Evolutionary conservation across 2,113 vertebrate genomes (phyloP).

Genomic region (Noctilio leporinus): DNA sequence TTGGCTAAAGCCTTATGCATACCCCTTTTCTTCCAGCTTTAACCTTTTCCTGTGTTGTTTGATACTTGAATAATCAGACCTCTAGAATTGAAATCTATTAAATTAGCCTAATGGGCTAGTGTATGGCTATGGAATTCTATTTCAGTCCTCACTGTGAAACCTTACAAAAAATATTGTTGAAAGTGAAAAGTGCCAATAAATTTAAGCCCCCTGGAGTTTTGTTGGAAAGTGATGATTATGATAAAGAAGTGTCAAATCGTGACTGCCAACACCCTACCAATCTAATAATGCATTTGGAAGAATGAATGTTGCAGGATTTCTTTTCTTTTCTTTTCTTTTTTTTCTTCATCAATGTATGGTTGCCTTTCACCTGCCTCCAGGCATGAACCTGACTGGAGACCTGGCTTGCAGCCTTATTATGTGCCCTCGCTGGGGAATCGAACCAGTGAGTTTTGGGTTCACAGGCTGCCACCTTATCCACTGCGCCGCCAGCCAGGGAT

Average conservation of each 20-base stretch:
- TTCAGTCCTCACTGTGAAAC: background rate
- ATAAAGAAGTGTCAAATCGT: background rate
- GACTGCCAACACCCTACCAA: background rate
- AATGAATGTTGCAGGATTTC: background rate
- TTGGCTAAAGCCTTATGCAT: background rate
- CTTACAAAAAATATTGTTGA: background rate
- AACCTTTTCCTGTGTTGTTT: background rate
- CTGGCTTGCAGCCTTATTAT: no score
- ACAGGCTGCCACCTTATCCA: no score
- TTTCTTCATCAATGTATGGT: no score
- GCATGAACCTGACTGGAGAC: no score
- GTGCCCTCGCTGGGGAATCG: no score
- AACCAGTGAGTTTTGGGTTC: no score
- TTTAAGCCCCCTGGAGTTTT: background rate
- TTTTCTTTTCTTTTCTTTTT: no score
- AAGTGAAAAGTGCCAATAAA: background rate
- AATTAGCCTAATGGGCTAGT: background rate
- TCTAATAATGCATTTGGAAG: background rate
- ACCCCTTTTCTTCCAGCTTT: background rate
- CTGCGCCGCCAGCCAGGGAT: no score
- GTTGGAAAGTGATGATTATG: background rate
- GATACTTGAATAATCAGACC: background rate
- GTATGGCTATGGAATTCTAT: background rate
- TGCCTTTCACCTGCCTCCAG: no score
- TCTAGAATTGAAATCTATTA: background rate